Evolutionary conservation across 1,140 invertebrate species (phyloP).

Genomic region (Drosophila carrolli): DNA sequence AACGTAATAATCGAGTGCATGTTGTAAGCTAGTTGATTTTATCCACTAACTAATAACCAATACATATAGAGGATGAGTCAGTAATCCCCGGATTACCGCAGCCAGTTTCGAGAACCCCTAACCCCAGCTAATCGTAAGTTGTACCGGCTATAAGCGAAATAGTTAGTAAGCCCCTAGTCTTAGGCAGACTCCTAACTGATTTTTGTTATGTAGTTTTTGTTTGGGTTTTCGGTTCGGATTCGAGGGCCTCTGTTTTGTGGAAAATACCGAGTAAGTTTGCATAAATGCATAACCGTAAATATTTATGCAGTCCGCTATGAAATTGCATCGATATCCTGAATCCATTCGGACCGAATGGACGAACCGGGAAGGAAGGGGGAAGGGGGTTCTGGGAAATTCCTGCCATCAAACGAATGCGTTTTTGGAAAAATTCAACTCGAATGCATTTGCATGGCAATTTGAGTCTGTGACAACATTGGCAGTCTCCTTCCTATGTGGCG

Average conservation of each 20-base stretch:
- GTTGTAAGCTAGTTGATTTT: constrained; percentile 78
- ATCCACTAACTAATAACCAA: constrained; percentile 60
- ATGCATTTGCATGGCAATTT: constrained; percentile 52
- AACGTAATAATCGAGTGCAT: constrained; percentile 60
- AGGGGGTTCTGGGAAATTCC: neutral
- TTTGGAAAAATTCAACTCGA: constrained; percentile 38
- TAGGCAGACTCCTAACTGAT: constrained; percentile 28
- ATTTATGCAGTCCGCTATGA: constrained; percentile 65
- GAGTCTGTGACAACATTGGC: constrained; percentile 40
- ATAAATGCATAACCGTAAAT: constrained; percentile 74
- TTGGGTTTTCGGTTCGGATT: constrained; percentile 17
- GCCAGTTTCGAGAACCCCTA: constrained; percentile 13
- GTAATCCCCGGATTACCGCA: constrained; percentile 30
- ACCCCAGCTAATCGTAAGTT: constrained; percentile 59
- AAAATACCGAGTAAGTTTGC: constrained; percentile 50
- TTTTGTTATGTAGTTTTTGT: constrained; percentile 16
- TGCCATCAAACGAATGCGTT: constrained; percentile 43
- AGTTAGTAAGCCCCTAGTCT: constrained; percentile 51
- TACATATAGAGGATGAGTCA: constrained; percentile 32
- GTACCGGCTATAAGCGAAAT: constrained; percentile 70
- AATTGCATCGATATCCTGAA: constrained; percentile 64
- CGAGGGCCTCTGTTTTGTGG: constrained; percentile 21
- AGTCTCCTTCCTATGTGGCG: constrained; percentile 25
- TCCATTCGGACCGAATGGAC: constrained; percentile 30
- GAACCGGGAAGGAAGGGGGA: constrained; percentile 1